Evolutionary conservation across 2,888 invertebrate species (phyloP), one percentile per base, ranked within the genome.

Genomic region (Bembecia ichneumoniformis): DNA sequence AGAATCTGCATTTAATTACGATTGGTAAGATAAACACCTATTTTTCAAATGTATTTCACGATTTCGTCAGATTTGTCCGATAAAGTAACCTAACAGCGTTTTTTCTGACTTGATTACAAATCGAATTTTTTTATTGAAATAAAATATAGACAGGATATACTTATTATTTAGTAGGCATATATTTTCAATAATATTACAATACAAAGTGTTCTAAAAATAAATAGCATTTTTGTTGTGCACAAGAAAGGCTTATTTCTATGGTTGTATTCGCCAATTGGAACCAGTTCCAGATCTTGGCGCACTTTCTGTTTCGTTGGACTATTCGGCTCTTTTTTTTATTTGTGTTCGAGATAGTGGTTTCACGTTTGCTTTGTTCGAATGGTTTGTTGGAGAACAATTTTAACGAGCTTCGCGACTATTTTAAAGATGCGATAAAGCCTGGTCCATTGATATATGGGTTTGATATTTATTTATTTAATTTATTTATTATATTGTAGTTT

Each of bases 281-380:
- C 51, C 53, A 53, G 53, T 51, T 47, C 51, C 46, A 49, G 48
- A 51, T 46, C 44, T 48, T 47, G 46, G 48, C 20, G 46, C 48
- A 51, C 51, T 53, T 53, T 46, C 46, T 16, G 46, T 46, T 46
- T 53, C 51, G 49, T 53, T 35, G 46, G 20, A 46, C 13, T 40
- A 40, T 14, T 40, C 35, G 49, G 36, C 47, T 51, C 51, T 47
- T 46, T 28, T 46, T 46, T 45, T 45, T 46, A n/a, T 44, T 15
- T 15, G 17, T 17, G 15, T 44, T 28, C 34, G 10, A n/a, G 46
- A 46, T 40, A 40, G 40, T 40, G 11, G 40, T 40, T 40, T 14
- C 14, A 14, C n/a, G 40, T 40, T 40, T 40, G 40, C 40, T 40
- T 40, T 40, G 28, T 28, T 28, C 28, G 28, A 28, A 28, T 28